Conservation (phyloP, 2,888 invertebrate species). For the Parasteatoda lunata region DNA sequence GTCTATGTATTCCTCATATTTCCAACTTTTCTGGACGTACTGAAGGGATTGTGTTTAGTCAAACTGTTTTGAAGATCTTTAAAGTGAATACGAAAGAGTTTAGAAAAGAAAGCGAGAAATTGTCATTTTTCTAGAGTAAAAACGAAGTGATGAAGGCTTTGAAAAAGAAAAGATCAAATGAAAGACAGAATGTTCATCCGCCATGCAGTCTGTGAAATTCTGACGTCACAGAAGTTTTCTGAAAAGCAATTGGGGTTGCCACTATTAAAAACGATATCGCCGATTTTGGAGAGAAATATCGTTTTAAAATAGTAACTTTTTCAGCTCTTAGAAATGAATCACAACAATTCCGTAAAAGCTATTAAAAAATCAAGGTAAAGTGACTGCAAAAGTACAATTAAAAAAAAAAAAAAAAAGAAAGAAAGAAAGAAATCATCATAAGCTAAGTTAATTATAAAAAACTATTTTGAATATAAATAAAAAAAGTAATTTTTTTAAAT, state of each 20-base stretch:
- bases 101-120: conserved; percentile 44
- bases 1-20: conserved; percentile 11
- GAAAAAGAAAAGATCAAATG: conserved; percentile 38
- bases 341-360: no score
- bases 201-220: conserved; percentile 64
- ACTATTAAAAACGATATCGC: conserved; percentile 34
- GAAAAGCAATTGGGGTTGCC: conserved; percentile 26
- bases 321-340: no score
- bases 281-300: neutral
- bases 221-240: conserved; percentile 55
- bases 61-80: conserved; percentile 57
- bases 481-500: no score
- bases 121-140: conserved; percentile 53
- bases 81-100: conserved; percentile 41
- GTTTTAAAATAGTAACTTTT: no score
- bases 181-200: conserved; percentile 60
- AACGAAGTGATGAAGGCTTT: conserved; percentile 42
- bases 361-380: no score
- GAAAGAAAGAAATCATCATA: no score
- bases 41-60: conserved; percentile 40
- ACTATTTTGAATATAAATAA: no score
- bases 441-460: no score
- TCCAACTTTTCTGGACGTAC: conserved; percentile 25
- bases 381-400: no score
- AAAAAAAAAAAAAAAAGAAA: no score